These are phyloP conservation scores for Ormia ochracea DNA, from an alignment of 2,888 invertebrate genomes.

Conservation along the genomic window DNA sequence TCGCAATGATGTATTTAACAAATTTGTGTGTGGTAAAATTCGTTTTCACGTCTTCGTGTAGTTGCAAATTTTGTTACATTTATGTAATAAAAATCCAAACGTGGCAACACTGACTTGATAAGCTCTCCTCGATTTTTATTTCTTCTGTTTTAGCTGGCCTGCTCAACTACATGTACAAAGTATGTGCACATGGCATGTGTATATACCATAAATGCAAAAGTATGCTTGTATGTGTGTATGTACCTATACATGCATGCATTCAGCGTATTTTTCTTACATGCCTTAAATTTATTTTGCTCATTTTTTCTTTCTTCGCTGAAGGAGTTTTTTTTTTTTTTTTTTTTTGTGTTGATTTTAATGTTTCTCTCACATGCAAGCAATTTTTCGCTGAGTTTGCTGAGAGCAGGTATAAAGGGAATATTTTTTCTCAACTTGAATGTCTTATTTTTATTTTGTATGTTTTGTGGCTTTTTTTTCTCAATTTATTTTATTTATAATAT, in stretches of 20 bases:
- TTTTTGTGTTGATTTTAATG: too few species aligned
- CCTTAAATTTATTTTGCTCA: conserved; percentile 44
- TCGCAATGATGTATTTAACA: too few species aligned
- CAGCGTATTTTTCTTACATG: conserved; percentile 11
- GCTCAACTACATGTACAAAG: not conserved
- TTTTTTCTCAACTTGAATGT: conserved; percentile 15
- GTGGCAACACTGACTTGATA: not conserved
- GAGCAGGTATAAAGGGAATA: conserved; percentile 39
- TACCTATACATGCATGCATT: not conserved
- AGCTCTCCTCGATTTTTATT: conserved; percentile 12
- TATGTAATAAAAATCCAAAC: too few species aligned
- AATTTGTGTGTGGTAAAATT: too few species aligned
- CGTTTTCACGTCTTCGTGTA: too few species aligned
- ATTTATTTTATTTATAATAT: conserved; percentile 44
- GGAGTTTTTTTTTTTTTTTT: conserved; percentile 31
- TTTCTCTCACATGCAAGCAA: conserved; percentile 42
- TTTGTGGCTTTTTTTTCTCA: conserved; percentile 33
- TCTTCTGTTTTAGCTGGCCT: not conserved
- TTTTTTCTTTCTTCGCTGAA: conserved; percentile 34
- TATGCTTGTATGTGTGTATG: not conserved
- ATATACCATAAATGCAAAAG: not conserved
- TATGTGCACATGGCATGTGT: not conserved
- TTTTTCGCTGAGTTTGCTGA: conserved; percentile 49
- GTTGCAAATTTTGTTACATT: too few species aligned
- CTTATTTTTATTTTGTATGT: conserved; percentile 18